phyloP scores from a whole-genome alignment of 2,888 invertebrate species.

The Diplolepis rosae region DNA sequence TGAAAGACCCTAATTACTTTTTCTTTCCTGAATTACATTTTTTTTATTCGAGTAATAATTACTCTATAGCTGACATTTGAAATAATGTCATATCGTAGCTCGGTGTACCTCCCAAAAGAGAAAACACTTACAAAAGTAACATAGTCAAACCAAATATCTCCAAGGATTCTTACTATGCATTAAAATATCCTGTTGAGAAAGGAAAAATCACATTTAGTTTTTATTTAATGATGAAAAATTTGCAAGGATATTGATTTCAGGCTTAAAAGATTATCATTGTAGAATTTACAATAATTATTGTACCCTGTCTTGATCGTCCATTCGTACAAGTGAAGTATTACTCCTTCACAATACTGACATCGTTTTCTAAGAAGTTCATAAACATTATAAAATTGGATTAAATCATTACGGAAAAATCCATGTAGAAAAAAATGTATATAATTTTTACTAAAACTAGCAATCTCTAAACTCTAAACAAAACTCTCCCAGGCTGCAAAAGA shows the following conservation, averaged over 20 bases:
- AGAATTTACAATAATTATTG: background rate
- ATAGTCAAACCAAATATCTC: constrained; percentile 10
- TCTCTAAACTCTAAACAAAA: constrained; percentile 7
- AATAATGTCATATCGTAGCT: background rate
- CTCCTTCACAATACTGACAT: background rate
- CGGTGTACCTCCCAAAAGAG: background rate
- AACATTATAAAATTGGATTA: constrained; percentile 16
- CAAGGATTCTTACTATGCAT: background rate
- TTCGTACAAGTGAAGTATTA: background rate
- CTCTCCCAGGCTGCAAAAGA: background rate
- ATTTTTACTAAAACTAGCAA: background rate
- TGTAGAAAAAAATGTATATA: background rate
- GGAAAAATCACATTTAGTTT: background rate
- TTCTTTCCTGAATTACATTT: background rate
- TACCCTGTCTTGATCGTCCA: background rate
- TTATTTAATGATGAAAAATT: too few relatives aligned
- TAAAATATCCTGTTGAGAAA: background rate
- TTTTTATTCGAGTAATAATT: background rate
- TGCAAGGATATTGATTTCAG: background rate
- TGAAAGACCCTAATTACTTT: background rate
- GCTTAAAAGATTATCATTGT: background rate
- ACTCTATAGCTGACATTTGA: background rate
- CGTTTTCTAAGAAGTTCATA: background rate
- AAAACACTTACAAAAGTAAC: background rate
- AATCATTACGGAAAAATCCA: background rate